Conservation (phyloP, 2,113 vertebrate genomes). For the Acanthisitta chloris region DNA sequence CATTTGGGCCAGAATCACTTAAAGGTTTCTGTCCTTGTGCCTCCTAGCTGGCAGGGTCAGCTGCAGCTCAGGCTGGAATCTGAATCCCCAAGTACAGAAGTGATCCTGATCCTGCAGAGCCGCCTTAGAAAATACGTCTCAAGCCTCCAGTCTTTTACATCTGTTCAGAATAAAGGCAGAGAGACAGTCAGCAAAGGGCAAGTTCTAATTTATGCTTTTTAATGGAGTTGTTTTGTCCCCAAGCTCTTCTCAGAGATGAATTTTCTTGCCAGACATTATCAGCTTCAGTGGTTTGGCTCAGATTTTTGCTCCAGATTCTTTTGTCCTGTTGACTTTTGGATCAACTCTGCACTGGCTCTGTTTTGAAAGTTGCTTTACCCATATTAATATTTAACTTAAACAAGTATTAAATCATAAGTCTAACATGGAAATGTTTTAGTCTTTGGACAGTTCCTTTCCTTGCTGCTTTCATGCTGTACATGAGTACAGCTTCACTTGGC, state of each 20-base stretch:
- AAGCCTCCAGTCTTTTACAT: neutral
- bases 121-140: neutral
- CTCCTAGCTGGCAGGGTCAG: neutral
- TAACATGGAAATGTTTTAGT: constrained; percentile 31
- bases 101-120: neutral
- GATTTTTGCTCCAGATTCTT: constrained; percentile 59
- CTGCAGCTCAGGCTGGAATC: neutral
- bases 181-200: constrained; percentile 1
- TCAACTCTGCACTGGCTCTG: constrained; percentile 60
- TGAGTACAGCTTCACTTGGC: constrained; percentile 10
- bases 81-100: neutral
- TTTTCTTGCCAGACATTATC: constrained; percentile 60
- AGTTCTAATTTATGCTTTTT: neutral
- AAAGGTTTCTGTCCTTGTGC: neutral
- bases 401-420: constrained; percentile 52
- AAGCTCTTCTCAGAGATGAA: neutral
- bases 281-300: constrained; percentile 50
- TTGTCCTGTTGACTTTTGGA: constrained; percentile 70
- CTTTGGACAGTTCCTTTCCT: constrained; percentile 27
- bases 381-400: constrained; percentile 65
- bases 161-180: constrained; percentile 37
- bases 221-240: constrained; percentile 18
- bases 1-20: neutral
- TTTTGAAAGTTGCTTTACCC: constrained; percentile 50
- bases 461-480: neutral